Base-by-base conservation (phyloP, 1,140 invertebrate species). In the Drosophila arawakana region DNA sequence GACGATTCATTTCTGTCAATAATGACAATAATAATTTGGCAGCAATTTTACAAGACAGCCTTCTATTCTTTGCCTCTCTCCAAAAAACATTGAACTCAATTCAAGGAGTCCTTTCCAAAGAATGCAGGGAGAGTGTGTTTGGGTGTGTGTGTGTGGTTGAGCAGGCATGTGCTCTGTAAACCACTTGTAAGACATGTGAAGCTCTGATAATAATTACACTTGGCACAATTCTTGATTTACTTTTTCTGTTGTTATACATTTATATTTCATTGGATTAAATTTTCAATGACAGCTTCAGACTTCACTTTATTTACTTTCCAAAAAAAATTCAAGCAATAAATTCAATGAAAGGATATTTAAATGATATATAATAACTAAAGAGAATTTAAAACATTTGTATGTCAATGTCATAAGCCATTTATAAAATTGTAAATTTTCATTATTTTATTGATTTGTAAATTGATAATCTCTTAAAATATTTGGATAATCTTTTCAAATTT, bases 1-100 rank as follows among this genome's bases (percentile, higher is more conserved):
- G 84, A 78, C 84, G 72, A 88, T 89, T 84, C 84, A 89, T 81
- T 89, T 84, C 72, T 81, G 78, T 84, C 88, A 90, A 91, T 91
- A 91, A 91, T 81, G 85, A 73, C 88, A 90, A 88, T 84, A 91
- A 91, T 91, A 91, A 91, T 91, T 91, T 88, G 77, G 78, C 70
- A 80, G 78, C 76, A 83, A 91, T 88, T 86, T 83, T 77, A 73
- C 73, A 73, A 66, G 67, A 69, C 74, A 70, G 70, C 76, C 57
- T 52, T 6, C 50, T n/a, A 41, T 5, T 41, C 37, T 37, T 37
- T 55, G 11, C 8, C 25, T 7, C 2, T 7, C 25, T 13, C 11
- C 6, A 79, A 86, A 76, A 81, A 47, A 76, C 76, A 82, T 80
- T 82, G 68, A 79, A 82, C 71, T 54, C 63, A 18, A 39, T 5